Conservation (phyloP, 2,797 vertebrate species). For the Mus caroli region DNA sequence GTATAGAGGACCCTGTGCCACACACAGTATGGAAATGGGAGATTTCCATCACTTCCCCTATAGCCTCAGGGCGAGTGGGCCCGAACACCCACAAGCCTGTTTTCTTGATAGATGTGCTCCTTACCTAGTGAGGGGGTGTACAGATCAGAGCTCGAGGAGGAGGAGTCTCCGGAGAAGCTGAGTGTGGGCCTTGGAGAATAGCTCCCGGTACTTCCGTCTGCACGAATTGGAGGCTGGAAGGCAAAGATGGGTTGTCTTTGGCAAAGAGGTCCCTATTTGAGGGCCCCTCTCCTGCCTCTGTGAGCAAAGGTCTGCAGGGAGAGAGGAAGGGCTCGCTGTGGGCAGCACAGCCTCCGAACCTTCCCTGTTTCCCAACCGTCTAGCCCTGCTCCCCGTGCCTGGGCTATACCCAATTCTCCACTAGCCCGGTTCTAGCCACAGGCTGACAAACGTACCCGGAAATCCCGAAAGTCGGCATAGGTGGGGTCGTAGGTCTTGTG, state of each 20-base stretch:
- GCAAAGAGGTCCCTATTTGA: not conserved
- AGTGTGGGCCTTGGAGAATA: conserved; percentile 87
- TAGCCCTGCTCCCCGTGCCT: accelerated
- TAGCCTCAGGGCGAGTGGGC: not conserved
- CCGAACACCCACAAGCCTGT: not conserved
- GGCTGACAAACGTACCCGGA: conserved; percentile 90
- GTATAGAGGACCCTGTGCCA: not conserved
- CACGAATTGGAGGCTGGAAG: conserved; percentile 93
- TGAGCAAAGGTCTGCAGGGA: not conserved
- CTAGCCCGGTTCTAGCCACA: accelerated
- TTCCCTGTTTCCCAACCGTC: not conserved
- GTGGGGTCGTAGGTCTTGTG: conserved; percentile 97
- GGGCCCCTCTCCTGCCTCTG: not conserved
- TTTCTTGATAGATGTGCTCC: not conserved
- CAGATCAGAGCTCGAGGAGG: conserved; percentile 90
- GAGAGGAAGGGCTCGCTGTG: no score
- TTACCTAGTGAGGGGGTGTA: conserved; percentile 94
- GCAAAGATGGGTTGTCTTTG: conserved; percentile 14
- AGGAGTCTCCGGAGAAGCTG: conserved; percentile 92
- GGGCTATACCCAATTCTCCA: no score
- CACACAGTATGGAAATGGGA: not conserved
- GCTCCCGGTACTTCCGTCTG: conserved; percentile 84
- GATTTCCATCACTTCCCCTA: not conserved
- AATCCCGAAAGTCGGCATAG: conserved; percentile 96
- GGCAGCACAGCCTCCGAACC: no score